Percentiles rank a stretch among this genome's conserved stretches.
These are phyloP conservation scores for Cecidostiba fungosa DNA, from an alignment of 2,888 invertebrate species.

Conservation along the genomic window DNA sequence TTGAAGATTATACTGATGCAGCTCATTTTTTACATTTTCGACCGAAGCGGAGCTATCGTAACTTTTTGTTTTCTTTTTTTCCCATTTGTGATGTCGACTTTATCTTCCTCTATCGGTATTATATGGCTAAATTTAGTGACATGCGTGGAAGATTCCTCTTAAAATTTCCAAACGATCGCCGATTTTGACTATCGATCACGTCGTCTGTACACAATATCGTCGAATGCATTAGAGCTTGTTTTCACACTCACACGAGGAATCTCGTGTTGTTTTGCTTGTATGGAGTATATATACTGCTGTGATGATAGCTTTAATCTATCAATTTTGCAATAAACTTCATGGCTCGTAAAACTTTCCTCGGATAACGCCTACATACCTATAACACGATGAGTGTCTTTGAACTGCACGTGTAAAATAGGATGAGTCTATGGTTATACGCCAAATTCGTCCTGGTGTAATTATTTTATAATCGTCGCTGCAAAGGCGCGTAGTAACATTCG, in stretches of 20 bases:
- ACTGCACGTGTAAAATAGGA: too few species aligned
- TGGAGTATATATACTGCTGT: not conserved
- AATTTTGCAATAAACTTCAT: not conserved
- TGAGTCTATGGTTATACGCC: too few species aligned
- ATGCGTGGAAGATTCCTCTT: not conserved
- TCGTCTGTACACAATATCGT: not conserved
- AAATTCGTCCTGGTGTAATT: too few species aligned
- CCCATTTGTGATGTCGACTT: not conserved
- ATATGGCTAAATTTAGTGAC: not conserved
- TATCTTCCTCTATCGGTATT: not conserved
- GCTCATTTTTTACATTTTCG: too few species aligned
- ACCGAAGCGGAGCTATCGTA: not conserved
- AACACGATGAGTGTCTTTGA: too few species aligned
- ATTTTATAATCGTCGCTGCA: too few species aligned
- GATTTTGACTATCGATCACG: not conserved
- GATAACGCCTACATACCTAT: not conserved
- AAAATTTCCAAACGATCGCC: not conserved
- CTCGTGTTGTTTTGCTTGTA: not conserved
- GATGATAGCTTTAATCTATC: slow-evolving; percentile 10
- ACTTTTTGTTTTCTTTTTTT: not conserved
- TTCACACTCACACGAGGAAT: not conserved
- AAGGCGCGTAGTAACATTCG: too few species aligned
- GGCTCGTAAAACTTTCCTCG: slow-evolving; percentile 10
- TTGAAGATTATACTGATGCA: too few species aligned
- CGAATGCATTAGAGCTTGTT: not conserved